Percentiles rank a stretch among this genome's conserved stretches.
phyloP scores from a whole-genome alignment of 2,797 vertebrate genomes.

The Microctenopoma stevenorrisi region DNA sequence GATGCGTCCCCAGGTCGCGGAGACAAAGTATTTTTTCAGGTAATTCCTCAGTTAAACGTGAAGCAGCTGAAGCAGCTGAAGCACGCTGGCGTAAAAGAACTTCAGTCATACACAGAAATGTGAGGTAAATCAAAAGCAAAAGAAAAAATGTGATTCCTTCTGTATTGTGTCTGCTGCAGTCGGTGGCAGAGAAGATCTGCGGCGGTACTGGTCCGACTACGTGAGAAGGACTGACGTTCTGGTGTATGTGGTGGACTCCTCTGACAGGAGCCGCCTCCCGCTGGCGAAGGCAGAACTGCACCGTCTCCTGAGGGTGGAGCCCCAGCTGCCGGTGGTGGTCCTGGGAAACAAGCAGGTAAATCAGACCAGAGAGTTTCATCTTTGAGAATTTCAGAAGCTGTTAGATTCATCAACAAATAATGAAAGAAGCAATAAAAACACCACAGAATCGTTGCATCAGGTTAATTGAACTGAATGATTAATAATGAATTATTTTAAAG shows the following conservation, averaged over 20 bases:
- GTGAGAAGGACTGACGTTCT: constrained; percentile 88
- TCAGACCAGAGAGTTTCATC: not conserved
- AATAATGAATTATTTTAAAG: no score
- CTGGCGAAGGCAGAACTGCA: constrained; percentile 89
- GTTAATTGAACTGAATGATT: no score
- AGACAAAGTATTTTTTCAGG: no score
- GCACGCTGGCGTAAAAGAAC: no score
- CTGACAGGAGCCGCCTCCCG: constrained; percentile 86
- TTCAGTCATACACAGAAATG: no score
- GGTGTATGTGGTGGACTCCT: constrained; percentile 91
- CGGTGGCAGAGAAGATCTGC: constrained; percentile 90
- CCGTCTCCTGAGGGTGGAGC: constrained; percentile 82
- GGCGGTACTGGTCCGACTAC: constrained; percentile 91
- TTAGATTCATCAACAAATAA: not conserved
- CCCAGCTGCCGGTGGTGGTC: constrained; percentile 87
- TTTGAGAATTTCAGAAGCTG: not conserved
- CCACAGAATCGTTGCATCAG: no score
- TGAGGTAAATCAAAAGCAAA: no score
- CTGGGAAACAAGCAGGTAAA: constrained; percentile 86
- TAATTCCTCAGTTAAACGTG: no score
- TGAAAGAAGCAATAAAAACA: no score
- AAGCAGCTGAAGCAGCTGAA: no score
- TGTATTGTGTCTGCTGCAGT: constrained; percentile 75
- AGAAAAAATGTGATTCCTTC: not conserved
- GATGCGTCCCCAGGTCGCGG: no score